These are phyloP conservation scores for Anhinga rufa DNA, from an alignment of 2,113 vertebrate species.

Conservation along the genomic window DNA sequence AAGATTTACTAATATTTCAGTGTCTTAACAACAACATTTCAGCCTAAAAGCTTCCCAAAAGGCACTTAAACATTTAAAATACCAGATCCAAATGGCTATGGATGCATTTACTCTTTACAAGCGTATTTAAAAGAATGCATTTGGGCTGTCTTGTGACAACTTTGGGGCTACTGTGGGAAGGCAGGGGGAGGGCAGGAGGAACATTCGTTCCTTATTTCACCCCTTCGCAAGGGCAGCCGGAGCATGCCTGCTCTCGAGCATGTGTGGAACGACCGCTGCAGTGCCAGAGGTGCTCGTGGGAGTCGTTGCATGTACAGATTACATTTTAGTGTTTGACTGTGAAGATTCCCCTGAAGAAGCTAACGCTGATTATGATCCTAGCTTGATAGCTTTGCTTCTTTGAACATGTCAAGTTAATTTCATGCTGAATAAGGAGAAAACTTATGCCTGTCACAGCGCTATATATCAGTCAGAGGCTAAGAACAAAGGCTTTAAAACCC, in stretches of 20 bases:
- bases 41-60: slow-evolving; percentile 45
- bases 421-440: slow-evolving; percentile 49
- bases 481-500: slow-evolving; percentile 15
- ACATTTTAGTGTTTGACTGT: not conserved
- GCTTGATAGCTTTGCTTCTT: slow-evolving; percentile 18
- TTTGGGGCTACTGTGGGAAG: not conserved
- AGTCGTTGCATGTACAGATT: not conserved
- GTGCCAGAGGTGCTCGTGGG: not conserved
- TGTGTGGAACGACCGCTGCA: not conserved
- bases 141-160: not conserved
- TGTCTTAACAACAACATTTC: slow-evolving; percentile 39
- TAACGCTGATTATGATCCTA: not conserved
- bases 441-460: slow-evolving; percentile 25
- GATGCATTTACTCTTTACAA: slow-evolving; percentile 9
- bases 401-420: slow-evolving; percentile 36
- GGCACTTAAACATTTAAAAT: slow-evolving; percentile 25
- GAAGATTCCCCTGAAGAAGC: slow-evolving; percentile 16
- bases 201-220: not conserved
- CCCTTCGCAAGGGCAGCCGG: not conserved
- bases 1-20: slow-evolving; percentile 65
- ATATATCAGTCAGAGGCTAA: not conserved
- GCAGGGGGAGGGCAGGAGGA: not conserved
- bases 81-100: not conserved
- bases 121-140: not conserved
- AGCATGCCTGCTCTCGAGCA: not conserved